Base-by-base conservation (phyloP, 2,888 invertebrate genomes). In the Bombylius major region DNA sequence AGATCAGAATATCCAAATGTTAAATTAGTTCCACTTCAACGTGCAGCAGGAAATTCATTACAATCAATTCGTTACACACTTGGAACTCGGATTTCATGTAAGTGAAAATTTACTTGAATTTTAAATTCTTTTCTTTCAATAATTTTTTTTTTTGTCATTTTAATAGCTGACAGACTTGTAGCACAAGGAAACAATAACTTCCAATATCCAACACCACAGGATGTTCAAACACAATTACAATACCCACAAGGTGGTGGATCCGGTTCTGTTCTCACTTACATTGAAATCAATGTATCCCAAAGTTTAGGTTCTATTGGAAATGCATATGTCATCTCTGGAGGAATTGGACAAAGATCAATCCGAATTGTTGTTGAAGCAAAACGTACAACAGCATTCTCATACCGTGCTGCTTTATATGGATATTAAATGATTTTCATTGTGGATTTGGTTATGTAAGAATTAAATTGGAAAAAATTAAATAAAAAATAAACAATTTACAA, bases 291-390 rank as follows among this genome's bases (percentile, higher is more conserved):
- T 8, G 67, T 68, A 58, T 58, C 66, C 1, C 72, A 73, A 64
- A 67, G 66, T 13, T 66, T 60, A 39, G 62, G 45, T n/a, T 61
- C 64, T 3, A 61, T 64, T 3, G 72, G 73, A 46, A 68, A 66
- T 55, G 72, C 70, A 13, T 73, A 67, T 58, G 66, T 73, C 5
- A 65, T 69, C 4, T 66, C 65, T 32, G 73, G 73, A 34, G 72
- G 73, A 57, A 68, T 73, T 62, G 71, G 72, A 4, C 68, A 70
- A 56, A 66, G 70, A 23, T 65, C 62, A 54, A 70, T 73, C 23
- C 65, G 65, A 5, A 65, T 73, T 56, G 62, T 70, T 33, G 55
- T 73, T 51, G 72, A 73, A 60, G 70, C 72, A 14, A 51, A 50
- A n/a, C 54, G 51, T 12, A 63, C 64, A 1, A 34, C 47, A 55